phyloP scores from a whole-genome alignment of 2,888 invertebrate genomes.

The Choristoneura rosaceana region DNA sequence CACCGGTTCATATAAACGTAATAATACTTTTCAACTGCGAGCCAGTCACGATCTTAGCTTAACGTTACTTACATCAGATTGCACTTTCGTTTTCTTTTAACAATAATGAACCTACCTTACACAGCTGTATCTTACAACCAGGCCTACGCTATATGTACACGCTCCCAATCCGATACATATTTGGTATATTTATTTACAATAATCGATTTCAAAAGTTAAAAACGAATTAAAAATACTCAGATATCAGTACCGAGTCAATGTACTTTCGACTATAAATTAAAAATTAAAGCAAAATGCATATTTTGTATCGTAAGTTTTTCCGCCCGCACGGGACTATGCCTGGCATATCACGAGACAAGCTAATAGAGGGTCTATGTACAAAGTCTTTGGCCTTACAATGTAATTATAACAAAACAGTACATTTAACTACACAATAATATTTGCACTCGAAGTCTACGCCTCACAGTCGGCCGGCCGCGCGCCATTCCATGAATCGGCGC shows the following conservation, averaged over 20 bases:
- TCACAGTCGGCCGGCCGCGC: conserved; percentile 43
- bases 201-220: conserved; percentile 61
- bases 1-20: conserved; percentile 83
- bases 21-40: conserved; percentile 85
- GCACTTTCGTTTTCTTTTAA: conserved; percentile 80
- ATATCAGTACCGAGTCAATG: conserved; percentile 78
- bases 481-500: conserved; percentile 48
- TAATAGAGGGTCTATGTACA: conserved; percentile 71
- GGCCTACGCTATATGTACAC: conserved; percentile 75
- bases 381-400: conserved; percentile 83
- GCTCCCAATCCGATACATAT: conserved; percentile 72
- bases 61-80: conserved; percentile 78
- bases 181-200: conserved; percentile 84
- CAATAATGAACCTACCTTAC: conserved; percentile 71
- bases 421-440: conserved; percentile 64
- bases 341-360: conserved; percentile 64
- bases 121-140: conserved; percentile 60
- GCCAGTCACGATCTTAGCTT: conserved; percentile 74
- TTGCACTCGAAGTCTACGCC: conserved; percentile 63
- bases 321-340: conserved; percentile 58
- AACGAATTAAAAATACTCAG: conserved; percentile 75
- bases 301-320: conserved; percentile 79
- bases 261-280: conserved; percentile 65
- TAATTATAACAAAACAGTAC: conserved; percentile 64
- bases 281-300: conserved; percentile 84